Percentiles rank a stretch among this genome's conserved stretches.
These are phyloP conservation scores for Mimas tiliae DNA, from an alignment of 2,888 invertebrate species.

Conservation along the genomic window DNA sequence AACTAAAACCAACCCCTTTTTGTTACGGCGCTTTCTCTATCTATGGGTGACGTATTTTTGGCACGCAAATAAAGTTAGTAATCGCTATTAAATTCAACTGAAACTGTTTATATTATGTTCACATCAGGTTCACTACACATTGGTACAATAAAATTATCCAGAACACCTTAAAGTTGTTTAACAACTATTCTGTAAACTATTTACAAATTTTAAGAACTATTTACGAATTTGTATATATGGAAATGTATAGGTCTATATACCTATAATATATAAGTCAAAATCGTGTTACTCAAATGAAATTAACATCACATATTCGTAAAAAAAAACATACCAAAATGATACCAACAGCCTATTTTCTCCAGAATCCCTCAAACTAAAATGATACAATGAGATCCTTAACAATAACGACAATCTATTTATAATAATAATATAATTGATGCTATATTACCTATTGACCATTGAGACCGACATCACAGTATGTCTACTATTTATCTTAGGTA, in stretches of 20 bases:
- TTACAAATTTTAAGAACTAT: conserved; percentile 40
- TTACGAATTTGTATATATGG: conserved; percentile 18
- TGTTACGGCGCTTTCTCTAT: too few species aligned
- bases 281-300: conserved; percentile 33
- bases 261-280: conserved; percentile 33
- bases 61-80: too few species aligned
- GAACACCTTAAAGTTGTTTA: conserved; percentile 52
- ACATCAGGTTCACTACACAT: conserved; percentile 32
- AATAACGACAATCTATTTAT: conserved; percentile 80
- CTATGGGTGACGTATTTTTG: too few species aligned
- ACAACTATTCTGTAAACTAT: conserved; percentile 51
- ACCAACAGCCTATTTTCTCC: conserved; percentile 72
- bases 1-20: too few species aligned
- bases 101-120: conserved; percentile 1
- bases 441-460: conserved; percentile 80
- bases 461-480: conserved; percentile 84
- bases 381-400: conserved; percentile 83
- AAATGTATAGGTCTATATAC: conserved; percentile 21
- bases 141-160: conserved; percentile 33
- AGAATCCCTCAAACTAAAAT: conserved; percentile 76
- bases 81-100: too few species aligned
- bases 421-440: conserved; percentile 82
- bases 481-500: conserved; percentile 82
- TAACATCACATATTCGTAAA: conserved; percentile 48
- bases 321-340: conserved; percentile 57